Percentiles rank a stretch among this genome's conserved stretches.
Conservation (phyloP, 1,140 invertebrate species). For the Aphelenchoides besseyi region DNA sequence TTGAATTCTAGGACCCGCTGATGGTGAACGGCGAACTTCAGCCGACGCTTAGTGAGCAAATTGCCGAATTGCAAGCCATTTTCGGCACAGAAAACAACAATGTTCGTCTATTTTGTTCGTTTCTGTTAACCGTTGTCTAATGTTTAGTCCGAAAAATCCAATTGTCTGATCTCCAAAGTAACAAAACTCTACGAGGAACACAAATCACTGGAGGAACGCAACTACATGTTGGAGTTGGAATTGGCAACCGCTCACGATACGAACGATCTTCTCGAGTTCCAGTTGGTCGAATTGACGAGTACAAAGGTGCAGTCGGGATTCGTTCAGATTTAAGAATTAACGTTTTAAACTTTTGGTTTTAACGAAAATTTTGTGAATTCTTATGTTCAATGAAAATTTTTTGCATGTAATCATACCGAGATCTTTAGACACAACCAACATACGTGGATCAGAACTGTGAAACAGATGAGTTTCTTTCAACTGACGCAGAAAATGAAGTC, state of each 20-base stretch:
- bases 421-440: neutral
- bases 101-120: conserved; percentile 26
- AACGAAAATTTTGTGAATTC: neutral
- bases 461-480: conserved; percentile 21
- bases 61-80: conserved; percentile 35
- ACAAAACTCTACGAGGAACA: conserved; percentile 38
- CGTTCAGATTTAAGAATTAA: neutral
- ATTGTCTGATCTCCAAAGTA: conserved; percentile 17
- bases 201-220: conserved; percentile 29
- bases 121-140: neutral
- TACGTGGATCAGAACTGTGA: conserved; percentile 6
- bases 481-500: neutral
- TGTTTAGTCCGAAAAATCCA: neutral
- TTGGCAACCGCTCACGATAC: conserved; percentile 43
- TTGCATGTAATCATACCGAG: neutral
- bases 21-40: conserved; percentile 18
- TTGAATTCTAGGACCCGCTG: conserved; percentile 9
- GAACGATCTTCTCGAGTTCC: conserved; percentile 58
- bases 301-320: conserved; percentile 14
- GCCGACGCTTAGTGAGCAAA: conserved; percentile 33
- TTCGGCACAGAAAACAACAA: conserved; percentile 11
- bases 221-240: conserved; percentile 40
- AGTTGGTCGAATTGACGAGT: conserved; percentile 50
- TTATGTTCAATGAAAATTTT: neutral
- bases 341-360: conserved; percentile 3